Percentiles rank a stretch among this genome's conserved stretches.
Evolutionary conservation across 2,797 vertebrate genomes (phyloP).

Genomic region (Lagorchestes hirsutus): DNA sequence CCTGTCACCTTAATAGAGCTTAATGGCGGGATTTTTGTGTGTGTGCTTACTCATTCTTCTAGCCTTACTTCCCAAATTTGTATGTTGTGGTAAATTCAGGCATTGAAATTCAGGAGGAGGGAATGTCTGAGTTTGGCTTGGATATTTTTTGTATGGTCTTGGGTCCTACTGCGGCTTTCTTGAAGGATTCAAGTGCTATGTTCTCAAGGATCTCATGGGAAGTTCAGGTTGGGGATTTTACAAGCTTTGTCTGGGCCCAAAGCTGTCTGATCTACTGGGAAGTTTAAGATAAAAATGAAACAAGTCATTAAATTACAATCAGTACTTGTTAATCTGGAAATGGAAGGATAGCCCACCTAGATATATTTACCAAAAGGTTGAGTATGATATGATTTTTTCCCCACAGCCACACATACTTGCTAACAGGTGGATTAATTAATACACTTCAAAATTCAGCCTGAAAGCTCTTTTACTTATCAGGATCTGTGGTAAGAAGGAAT

Average conservation of each 20-base stretch:
- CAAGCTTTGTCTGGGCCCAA: no score
- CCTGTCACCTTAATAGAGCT: neutral
- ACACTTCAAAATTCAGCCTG: slow-evolving; percentile 85
- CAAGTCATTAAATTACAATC: slow-evolving; percentile 87
- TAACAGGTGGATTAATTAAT: slow-evolving; percentile 80
- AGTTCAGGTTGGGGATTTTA: neutral
- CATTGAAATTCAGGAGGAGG: neutral
- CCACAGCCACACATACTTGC: slow-evolving; percentile 82
- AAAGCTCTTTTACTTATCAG: slow-evolving; percentile 82
- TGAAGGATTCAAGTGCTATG: neutral
- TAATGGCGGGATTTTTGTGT: neutral
- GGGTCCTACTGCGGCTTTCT: neutral
- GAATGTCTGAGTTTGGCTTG: neutral
- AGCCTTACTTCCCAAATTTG: neutral
- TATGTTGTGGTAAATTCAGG: neutral
- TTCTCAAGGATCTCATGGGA: neutral
- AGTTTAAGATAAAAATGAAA: slow-evolving; percentile 84
- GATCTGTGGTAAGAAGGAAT: slow-evolving; percentile 82
- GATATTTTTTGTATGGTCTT: neutral
- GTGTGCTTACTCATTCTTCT: neutral
- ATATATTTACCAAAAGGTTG: slow-evolving; percentile 82
- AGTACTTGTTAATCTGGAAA: slow-evolving; percentile 82
- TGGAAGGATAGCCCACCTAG: slow-evolving; percentile 62
- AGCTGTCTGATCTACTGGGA: neutral
- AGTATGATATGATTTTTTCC: slow-evolving; percentile 80